Conservation (phyloP, 64 coral and sea anemone species). For the Montipora cactus region DNA sequence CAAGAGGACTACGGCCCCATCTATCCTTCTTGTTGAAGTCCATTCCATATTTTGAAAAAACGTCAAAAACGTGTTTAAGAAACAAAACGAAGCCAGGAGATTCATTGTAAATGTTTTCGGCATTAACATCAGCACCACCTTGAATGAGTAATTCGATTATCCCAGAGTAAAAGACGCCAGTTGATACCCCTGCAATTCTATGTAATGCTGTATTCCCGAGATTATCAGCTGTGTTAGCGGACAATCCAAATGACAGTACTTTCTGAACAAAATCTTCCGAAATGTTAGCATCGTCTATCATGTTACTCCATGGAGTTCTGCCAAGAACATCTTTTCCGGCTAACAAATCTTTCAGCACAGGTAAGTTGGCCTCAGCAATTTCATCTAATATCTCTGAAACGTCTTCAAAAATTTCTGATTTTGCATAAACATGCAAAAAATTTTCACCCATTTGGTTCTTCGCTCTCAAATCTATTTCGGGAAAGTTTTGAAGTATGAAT, state of each 20-base stretch:
- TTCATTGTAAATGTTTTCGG: conserved; percentile 53
- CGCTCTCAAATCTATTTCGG: background rate
- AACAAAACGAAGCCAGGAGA: conserved; percentile 45
- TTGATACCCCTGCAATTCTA: conserved; percentile 42
- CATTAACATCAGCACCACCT: background rate
- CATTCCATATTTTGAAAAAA: conserved; percentile 14
- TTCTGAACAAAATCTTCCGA: conserved; percentile 24
- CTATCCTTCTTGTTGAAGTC: conserved; percentile 24
- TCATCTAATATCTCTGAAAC: conserved; percentile 1
- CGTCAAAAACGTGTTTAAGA: conserved; percentile 37
- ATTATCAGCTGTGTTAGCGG: conserved; percentile 34
- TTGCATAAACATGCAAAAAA: conserved; percentile 23
- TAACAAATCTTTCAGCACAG: conserved; percentile 5
- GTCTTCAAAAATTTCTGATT: conserved; percentile 25
- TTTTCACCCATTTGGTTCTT: conserved; percentile 31
- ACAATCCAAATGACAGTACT: conserved; percentile 49
- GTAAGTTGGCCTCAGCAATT: background rate
- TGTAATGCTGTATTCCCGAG: conserved; percentile 51
- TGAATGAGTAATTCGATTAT: conserved; percentile 36
- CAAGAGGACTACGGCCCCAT: conserved; percentile 42
- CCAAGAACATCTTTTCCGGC: background rate
- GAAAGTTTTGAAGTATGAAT: background rate
- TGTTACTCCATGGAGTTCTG: conserved; percentile 15
- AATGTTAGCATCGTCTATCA: conserved; percentile 34
- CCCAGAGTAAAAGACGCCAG: background rate